Evolutionary conservation across 2,113 vertebrate genomes (phyloP).

Genomic region (western clawed frog (Xenopus tropicalis)): UCB_Xtro_10.0 CM004450.2:93506501-93507000

Average conservation of each 20-base stretch:
- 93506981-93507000: constrained; percentile 30
- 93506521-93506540: too few species aligned
- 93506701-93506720: constrained; percentile 36
- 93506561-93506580: too few species aligned
- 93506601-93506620: too few species aligned
- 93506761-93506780: constrained; percentile 38
- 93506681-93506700: constrained; percentile 13
- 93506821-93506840: constrained; percentile 21
- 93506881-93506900: constrained; percentile 25
- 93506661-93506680: constrained; percentile 9
- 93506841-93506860: constrained; percentile 39
- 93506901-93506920: constrained; percentile 35
- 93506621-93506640: too few species aligned
- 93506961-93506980: neutral
- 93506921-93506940: constrained; percentile 30
- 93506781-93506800: constrained; percentile 39
- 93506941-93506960: constrained; percentile 8
- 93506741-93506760: constrained; percentile 26
- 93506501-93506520: too few species aligned
- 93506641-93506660: neutral
- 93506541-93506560: too few species aligned
- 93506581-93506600: too few species aligned
- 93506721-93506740: constrained; percentile 31
- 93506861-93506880: constrained; percentile 36
- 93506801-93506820: constrained; percentile 36